Base-by-base conservation (phyloP, 2,797 vertebrate species). In the Valencia hispanica region DNA sequence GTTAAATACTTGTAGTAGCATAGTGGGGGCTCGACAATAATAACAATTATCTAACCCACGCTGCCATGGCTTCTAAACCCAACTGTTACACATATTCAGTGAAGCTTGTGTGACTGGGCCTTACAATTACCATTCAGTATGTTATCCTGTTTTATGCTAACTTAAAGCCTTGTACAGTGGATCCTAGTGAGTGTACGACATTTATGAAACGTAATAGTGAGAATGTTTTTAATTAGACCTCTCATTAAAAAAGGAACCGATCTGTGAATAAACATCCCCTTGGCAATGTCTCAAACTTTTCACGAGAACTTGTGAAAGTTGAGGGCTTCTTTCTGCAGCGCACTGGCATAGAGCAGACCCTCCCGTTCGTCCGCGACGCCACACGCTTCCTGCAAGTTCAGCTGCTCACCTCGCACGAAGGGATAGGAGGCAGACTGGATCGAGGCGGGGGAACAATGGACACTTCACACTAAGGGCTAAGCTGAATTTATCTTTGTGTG, bases 401-500 rank as follows among this genome's bases (percentile, higher is more conserved):
- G 88, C 90, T 82, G 90, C 90, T 94, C 86, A 80, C 88, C 85
- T 88, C 75, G 66, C 86, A 72, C 8, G 66, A 80, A 75, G 84
- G 74, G 63, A 63, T 32, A 80, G 77, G 70, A 78, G 77, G 75
- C 27, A 73, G 85, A 45, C 1, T 75, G 81, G 78, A 43, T 47
- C 3, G 1, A 65, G 75, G 82, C 1, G 22, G 69, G 61, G 73
- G 85, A 80, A 79, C 84, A 76, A 82, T 79, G 87, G 90, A 94
- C 93, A 91, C 91, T 93, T 92, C 93, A 94, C 93, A 94, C 84
- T 89, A 96, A 96, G 95, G 95, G 95, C 95, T 96, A 96, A 88
- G 94, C 89, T 81, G 80, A 93, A 87, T 68, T 90, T 89, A 90
- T 92, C 87, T 93, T 85, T 89, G 91, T 93, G 93, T 91, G 92